Percentiles rank a stretch among this genome's conserved stretches.
phyloP scores from a whole-genome alignment of 1,140 invertebrate species.

The Penaeus vannamei region DNA sequence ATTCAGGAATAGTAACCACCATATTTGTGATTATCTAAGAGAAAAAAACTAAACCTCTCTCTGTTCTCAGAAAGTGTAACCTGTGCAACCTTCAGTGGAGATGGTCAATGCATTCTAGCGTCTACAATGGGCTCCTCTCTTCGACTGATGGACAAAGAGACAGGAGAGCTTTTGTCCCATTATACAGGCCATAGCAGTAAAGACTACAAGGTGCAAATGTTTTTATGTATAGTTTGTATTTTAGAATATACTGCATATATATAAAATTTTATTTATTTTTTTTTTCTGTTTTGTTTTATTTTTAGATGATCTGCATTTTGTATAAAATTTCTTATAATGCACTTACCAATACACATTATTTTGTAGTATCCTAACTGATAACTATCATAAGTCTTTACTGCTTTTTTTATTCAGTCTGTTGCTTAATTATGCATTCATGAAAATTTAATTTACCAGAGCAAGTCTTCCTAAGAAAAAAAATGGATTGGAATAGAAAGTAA shows the following conservation, averaged over 20 bases:
- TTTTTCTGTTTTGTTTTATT: too few relatives aligned
- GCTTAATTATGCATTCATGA: too few relatives aligned
- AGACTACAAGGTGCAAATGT: conserved; percentile 67
- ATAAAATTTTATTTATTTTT: too few relatives aligned
- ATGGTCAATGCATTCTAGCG: conserved; percentile 88
- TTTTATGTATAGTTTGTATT: conserved; percentile 76
- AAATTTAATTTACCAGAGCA: too few relatives aligned
- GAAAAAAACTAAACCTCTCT: background rate
- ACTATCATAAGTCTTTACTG: too few relatives aligned
- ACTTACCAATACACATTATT: background rate
- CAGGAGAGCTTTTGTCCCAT: conserved; percentile 85
- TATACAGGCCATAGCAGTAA: conserved; percentile 69
- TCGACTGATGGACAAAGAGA: conserved; percentile 90
- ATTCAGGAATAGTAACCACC: too few relatives aligned
- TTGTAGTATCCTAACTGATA: background rate
- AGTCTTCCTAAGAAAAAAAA: too few relatives aligned
- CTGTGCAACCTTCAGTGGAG: conserved; percentile 83
- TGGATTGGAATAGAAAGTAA: too few relatives aligned
- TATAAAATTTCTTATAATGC: background rate
- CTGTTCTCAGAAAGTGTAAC: conserved; percentile 79
- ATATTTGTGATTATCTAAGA: too few relatives aligned
- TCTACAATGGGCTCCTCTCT: conserved; percentile 87
- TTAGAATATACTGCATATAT: conserved; percentile 17
- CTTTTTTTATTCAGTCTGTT: too few relatives aligned
- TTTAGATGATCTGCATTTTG: too few relatives aligned